Base-by-base conservation (phyloP, 2,113 vertebrate species). In the Dromiciops gliroides region DNA sequence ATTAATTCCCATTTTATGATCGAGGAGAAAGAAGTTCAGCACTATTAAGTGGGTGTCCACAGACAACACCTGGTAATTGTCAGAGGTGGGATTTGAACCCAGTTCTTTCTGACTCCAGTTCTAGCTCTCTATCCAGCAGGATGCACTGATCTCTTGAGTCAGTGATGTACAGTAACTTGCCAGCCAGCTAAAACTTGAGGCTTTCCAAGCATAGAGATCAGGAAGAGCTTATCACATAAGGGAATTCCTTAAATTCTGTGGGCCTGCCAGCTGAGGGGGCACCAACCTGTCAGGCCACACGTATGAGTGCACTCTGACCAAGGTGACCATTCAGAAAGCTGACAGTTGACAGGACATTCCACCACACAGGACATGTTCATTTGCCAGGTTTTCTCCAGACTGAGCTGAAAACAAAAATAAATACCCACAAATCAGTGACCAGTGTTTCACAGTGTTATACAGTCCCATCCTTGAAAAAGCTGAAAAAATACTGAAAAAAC, bases 301-400 rank as follows among this genome's bases (percentile, higher is more conserved):
- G 99, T 99, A 97, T 99, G 99, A 0, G 99, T 99, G 90, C 99
- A 99, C 89, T 99, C 98, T 0, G 99, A 99, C 99, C 99, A 99
- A 1, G 97, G 4, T 0, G 99, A 99, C 99, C 99, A 99, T 28
- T 99, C 99, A 0, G 99, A 99, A 90, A 99, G 99, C 98, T 99
- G 99, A 91, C 99, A 99, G 98, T 99, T 99, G 94, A 99, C 98
- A 2, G 99, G 99, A 97, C 99, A 99, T 97, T 99, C 99, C 60
- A 99, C 99, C 67, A 99, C 94, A 3, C 99, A 99, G 97, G 99
- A 99, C 0, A 95, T 98, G 97, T 99, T 99, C 99, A 99, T 99
- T 98, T 99, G 99, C 99, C 99, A 99, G 26, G 98, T 99, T 97
- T 99, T 99, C 97, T 99, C 99, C 98, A 99, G 96, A 24, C 98